These are phyloP conservation scores for Drosophila meridionalis DNA, from an alignment of 2,888 invertebrate species.

Conservation along the genomic window DNA sequence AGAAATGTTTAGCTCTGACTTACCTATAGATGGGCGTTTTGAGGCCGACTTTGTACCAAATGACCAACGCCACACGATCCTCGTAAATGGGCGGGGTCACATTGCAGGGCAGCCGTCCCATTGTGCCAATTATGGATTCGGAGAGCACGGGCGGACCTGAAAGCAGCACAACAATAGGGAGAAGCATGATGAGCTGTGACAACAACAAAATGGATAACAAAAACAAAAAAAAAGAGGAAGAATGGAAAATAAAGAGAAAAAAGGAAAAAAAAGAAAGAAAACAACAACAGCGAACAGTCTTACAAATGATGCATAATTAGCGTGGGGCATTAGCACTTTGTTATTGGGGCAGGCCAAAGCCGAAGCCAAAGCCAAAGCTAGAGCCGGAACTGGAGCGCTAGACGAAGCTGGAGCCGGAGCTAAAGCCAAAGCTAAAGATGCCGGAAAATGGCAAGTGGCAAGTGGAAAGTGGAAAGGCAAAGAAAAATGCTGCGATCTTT, in stretches of 20 bases:
- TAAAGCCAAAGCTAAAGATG: slow-evolving; percentile 46
- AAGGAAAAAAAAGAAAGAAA: slow-evolving; percentile 1
- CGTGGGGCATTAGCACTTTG: slow-evolving; percentile 79
- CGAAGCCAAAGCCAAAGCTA: slow-evolving; percentile 21
- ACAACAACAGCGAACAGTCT: slow-evolving; percentile 41
- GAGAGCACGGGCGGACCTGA: slow-evolving; percentile 84
- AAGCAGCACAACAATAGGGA: slow-evolving; percentile 51
- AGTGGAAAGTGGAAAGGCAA: slow-evolving; percentile 31
- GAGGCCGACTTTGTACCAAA: slow-evolving; percentile 85
- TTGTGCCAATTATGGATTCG: slow-evolving; percentile 84
- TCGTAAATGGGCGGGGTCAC: slow-evolving; percentile 84
- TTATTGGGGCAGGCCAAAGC: slow-evolving; percentile 65
- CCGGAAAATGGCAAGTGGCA: slow-evolving; percentile 31
- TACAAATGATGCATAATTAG: slow-evolving; percentile 81
- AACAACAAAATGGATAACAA: slow-evolving; percentile 24
- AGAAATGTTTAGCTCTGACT: slow-evolving; percentile 36
- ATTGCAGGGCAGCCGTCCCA: slow-evolving; percentile 84
- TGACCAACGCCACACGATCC: slow-evolving; percentile 85
- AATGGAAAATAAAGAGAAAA: not conserved
- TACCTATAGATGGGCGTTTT: slow-evolving; percentile 85
- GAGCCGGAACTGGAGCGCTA: slow-evolving; percentile 18
- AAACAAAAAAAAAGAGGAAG: not conserved
- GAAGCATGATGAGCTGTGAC: slow-evolving; percentile 58
- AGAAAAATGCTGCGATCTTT: slow-evolving; percentile 69
- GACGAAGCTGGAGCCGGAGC: slow-evolving; percentile 20